These are phyloP conservation scores for Dendroctonus valens DNA, from an alignment of 1,140 invertebrate species.

Conservation along the genomic window DNA sequence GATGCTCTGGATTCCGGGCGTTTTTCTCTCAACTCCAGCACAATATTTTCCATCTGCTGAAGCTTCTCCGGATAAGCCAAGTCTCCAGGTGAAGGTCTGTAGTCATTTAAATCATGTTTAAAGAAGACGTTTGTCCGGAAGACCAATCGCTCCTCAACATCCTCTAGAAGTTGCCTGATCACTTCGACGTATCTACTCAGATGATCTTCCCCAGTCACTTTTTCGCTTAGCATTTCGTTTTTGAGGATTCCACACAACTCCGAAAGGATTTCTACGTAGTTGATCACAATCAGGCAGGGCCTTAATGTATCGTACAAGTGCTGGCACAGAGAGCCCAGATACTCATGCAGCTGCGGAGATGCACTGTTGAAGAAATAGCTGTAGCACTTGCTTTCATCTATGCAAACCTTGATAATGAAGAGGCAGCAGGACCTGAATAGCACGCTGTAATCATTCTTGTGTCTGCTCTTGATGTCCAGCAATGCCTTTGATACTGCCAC, in stretches of 20 bases:
- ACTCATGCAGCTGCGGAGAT: constrained; percentile 65
- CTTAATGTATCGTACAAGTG: constrained; percentile 90
- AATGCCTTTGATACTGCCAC: constrained; percentile 77
- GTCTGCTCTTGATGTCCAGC: constrained; percentile 64
- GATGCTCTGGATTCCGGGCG: constrained; percentile 66
- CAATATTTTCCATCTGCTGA: constrained; percentile 94
- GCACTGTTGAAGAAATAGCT: constrained; percentile 80
- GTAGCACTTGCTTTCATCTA: constrained; percentile 89
- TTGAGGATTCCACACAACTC: constrained; percentile 94
- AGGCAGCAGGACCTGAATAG: constrained; percentile 84
- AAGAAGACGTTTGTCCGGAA: constrained; percentile 95
- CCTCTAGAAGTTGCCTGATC: constrained; percentile 86
- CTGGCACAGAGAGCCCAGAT: constrained; percentile 82
- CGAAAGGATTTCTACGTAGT: constrained; percentile 95
- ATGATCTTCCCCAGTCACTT: constrained; percentile 78
- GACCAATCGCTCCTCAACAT: constrained; percentile 94
- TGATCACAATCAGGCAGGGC: constrained; percentile 95
- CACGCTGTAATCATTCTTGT: constrained; percentile 83
- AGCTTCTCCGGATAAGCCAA: constrained; percentile 97
- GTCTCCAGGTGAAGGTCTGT: constrained; percentile 90
- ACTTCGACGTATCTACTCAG: constrained; percentile 81
- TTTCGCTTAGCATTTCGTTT: constrained; percentile 93
- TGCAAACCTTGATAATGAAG: constrained; percentile 85
- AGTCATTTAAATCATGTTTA: constrained; percentile 84
- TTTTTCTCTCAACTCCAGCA: constrained; percentile 62